Evolutionary conservation across 1,140 invertebrate genomes (phyloP).

Genomic region (Catajapyx aquilonaris): DNA sequence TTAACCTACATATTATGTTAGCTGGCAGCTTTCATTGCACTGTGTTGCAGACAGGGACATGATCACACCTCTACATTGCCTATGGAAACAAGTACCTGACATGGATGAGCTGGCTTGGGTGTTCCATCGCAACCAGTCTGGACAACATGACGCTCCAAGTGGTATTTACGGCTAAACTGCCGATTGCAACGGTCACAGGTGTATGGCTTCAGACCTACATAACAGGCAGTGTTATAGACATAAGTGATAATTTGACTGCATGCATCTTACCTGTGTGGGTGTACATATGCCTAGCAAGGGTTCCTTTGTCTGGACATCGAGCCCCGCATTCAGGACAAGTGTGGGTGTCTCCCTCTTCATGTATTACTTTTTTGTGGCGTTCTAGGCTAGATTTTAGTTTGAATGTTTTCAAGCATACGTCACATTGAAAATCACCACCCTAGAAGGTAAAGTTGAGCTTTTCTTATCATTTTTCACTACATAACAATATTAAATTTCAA

Average conservation of each 20-base stretch:
- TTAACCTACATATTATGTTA: no score
- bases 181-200: slow-evolving; percentile 34
- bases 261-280: slow-evolving; percentile 1
- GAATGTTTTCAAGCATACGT: slow-evolving; percentile 31
- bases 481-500: slow-evolving; percentile 1
- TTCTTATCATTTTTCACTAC: slow-evolving; percentile 4
- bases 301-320: slow-evolving; percentile 25
- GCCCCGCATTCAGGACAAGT: slow-evolving; percentile 25
- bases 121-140: slow-evolving; percentile 48
- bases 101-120: slow-evolving; percentile 29
- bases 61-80: no score
- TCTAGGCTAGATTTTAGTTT: slow-evolving; percentile 25
- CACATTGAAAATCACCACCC: slow-evolving; percentile 25
- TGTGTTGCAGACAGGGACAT: no score
- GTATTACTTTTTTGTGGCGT: slow-evolving; percentile 24
- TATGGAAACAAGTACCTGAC: no score
- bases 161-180: slow-evolving; percentile 51
- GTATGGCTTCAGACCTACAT: slow-evolving; percentile 23
- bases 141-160: slow-evolving; percentile 46
- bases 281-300: slow-evolving; percentile 25
- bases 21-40: no score
- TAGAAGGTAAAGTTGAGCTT: slow-evolving; percentile 14
- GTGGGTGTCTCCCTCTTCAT: slow-evolving; percentile 21
- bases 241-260: background rate
- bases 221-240: background rate